phyloP scores from a whole-genome alignment of 2,113 vertebrate species.

The Vulpes ferrilata region DNA sequence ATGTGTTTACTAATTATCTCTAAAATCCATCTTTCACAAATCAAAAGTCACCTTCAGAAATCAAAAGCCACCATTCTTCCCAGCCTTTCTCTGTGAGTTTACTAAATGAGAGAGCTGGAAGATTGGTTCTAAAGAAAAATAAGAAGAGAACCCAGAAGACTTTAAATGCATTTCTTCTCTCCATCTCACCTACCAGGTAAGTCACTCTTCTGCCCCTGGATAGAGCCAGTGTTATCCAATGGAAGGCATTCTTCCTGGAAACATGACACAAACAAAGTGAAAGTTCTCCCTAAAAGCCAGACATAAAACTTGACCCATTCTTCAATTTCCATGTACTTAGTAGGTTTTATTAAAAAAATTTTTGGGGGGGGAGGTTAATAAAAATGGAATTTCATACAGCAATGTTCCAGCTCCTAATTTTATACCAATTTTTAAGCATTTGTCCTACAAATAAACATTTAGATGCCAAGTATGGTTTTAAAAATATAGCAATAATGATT shows the following conservation, averaged over 20 bases:
- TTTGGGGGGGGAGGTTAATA: background rate
- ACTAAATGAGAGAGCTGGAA: background rate
- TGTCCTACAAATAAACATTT: background rate
- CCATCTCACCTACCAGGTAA: background rate
- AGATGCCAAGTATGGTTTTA: background rate
- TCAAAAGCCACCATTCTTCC: background rate
- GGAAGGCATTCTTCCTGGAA: background rate
- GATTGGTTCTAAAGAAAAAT: background rate
- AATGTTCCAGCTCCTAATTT: background rate
- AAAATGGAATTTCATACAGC: background rate
- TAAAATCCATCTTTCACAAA: background rate
- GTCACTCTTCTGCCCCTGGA: background rate
- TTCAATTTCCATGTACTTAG: background rate
- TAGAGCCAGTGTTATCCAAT: background rate
- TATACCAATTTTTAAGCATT: background rate
- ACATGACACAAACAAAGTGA: background rate
- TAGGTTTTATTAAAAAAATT: background rate
- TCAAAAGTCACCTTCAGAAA: background rate
- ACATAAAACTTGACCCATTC: background rate
- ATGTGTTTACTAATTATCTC: background rate
- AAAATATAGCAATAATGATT: background rate
- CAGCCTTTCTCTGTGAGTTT: background rate
- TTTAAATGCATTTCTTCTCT: slow-evolving; percentile 32
- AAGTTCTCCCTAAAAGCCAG: background rate
- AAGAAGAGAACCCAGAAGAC: background rate